Percentiles rank a stretch among this genome's conserved stretches.
These are phyloP conservation scores for Papilio xuthus DNA, from an alignment of 1,140 invertebrate genomes.

Conservation along the genomic window DNA sequence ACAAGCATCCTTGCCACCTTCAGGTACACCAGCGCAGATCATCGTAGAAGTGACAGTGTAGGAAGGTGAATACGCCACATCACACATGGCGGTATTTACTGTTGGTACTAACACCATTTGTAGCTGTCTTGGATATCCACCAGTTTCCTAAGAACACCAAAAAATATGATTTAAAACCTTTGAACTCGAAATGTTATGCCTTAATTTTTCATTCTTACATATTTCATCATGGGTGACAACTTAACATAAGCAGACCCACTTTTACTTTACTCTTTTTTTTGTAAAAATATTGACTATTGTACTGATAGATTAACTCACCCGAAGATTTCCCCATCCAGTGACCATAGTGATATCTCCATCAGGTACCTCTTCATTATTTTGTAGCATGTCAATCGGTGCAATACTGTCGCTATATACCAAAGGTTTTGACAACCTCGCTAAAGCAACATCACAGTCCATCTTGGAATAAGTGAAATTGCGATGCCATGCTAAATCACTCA, in stretches of 20 bases:
- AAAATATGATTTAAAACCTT: background rate
- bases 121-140: constrained; percentile 55
- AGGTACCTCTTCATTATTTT: constrained; percentile 60
- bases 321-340: constrained; percentile 70
- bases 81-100: constrained; percentile 75
- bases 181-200: too few relatives aligned
- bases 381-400: constrained; percentile 77
- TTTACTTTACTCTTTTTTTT: too few relatives aligned
- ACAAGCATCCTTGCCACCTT: constrained; percentile 82
- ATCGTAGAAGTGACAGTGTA: constrained; percentile 79
- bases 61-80: constrained; percentile 68
- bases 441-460: constrained; percentile 83
- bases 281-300: background rate
- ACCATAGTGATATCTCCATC: constrained; percentile 67
- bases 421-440: constrained; percentile 81
- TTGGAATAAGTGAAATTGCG: constrained; percentile 59
- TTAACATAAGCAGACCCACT: too few relatives aligned
- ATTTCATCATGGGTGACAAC: too few relatives aligned
- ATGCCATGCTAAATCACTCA: constrained; percentile 59
- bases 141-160: constrained; percentile 56
- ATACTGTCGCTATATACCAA: constrained; percentile 81
- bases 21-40: constrained; percentile 79
- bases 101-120: constrained; percentile 77
- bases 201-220: too few relatives aligned
- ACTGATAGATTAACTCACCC: constrained; percentile 46